A percentile compares a stretch with the other conserved stretches of the same genome.
Conservation (phyloP, 2,113 vertebrate species). For the Furnarius figulus region DNA sequence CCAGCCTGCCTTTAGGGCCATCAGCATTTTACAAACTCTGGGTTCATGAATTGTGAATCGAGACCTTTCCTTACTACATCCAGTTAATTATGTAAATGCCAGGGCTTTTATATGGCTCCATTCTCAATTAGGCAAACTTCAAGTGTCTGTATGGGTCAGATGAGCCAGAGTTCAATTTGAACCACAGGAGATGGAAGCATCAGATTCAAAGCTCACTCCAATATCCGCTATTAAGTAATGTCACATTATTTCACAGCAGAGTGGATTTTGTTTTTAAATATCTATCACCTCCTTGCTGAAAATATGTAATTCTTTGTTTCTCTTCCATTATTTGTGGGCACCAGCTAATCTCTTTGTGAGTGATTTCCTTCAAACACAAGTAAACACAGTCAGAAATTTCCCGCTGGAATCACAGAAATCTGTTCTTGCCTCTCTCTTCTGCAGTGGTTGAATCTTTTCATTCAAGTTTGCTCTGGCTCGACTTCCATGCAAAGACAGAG, state of each 20-base stretch:
- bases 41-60: not conserved
- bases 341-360: not conserved
- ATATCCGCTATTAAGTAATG: not conserved
- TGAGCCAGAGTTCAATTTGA: not conserved
- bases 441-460: not conserved
- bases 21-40: not conserved
- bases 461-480: not conserved
- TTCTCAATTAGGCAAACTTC: not conserved
- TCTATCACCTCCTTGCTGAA: not conserved
- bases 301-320: not conserved
- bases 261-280: not conserved
- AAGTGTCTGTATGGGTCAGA: not conserved
- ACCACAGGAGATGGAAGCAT: not conserved
- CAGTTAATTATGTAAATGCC: not conserved
- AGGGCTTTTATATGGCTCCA: not conserved
- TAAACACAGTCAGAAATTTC: not conserved
- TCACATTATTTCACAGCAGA: not conserved
- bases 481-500: not conserved
- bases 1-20: not conserved
- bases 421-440: not conserved
- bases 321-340: not conserved
- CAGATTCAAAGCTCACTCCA: not conserved
- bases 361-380: not conserved
- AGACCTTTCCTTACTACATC: not conserved
- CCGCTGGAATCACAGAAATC: not conserved